Base-by-base conservation (phyloP, 2,888 invertebrate genomes). In the Megaustenia siamemsis region DNA sequence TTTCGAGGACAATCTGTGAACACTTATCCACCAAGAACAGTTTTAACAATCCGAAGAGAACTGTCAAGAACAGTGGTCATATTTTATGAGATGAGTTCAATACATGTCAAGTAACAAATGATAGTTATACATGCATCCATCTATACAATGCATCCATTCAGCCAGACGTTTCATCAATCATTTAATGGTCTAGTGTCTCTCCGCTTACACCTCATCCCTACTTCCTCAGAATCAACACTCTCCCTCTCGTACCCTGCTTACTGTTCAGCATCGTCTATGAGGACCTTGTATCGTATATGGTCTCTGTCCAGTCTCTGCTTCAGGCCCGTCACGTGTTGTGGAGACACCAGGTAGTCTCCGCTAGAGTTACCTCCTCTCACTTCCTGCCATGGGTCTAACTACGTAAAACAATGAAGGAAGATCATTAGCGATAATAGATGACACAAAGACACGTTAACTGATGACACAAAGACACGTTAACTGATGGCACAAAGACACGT, bases 181-280 rank as follows among this genome's bases (percentile, higher is more conserved):
- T n/a, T n/a, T n/a, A n/a, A n/a, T n/a, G n/a, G n/a, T n/a, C n/a
- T n/a, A n/a, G n/a, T n/a, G n/a, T n/a, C n/a, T n/a, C n/a, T n/a
- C n/a, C n/a, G n/a, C n/a, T n/a, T n/a, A n/a, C n/a, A n/a, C n/a
- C n/a, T n/a, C n/a, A n/a, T n/a, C n/a, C n/a, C n/a, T n/a, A n/a
- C n/a, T n/a, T n/a, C n/a, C n/a, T n/a, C n/a, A n/a, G n/a, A n/a
- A n/a, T n/a, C n/a, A n/a, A n/a, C n/a, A n/a, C n/a, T n/a, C 5
- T 53, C 15, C 18, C 24, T 53, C 18, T 53, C 53, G 15, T 15
- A 21, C 24, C 3, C 18, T 18, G 18, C 81, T 38, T 21, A 82
- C 82, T 60, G 71, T 60, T 82, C 82, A 35, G 60, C 82, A 40
- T 82, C 73, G 43, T 82, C 69, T n/a, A 82, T 82, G 18, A 73